These are phyloP conservation scores for Lycaon pictus DNA, from an alignment of 2,113 vertebrate species.

Conservation along the genomic window DNA sequence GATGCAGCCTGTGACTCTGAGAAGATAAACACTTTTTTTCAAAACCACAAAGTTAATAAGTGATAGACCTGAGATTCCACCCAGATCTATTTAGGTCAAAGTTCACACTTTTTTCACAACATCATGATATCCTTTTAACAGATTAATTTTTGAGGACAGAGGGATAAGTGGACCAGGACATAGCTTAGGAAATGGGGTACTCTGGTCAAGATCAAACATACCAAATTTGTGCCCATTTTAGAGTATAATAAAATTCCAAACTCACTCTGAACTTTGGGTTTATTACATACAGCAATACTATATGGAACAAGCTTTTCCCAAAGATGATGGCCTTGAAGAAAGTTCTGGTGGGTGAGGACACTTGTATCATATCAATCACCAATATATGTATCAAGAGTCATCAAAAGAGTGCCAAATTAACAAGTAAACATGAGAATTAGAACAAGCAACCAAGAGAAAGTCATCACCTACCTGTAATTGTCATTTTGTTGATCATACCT, in stretches of 20 bases:
- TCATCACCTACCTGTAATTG: constrained; percentile 95
- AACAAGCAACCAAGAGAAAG: not conserved
- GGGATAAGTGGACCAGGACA: not conserved
- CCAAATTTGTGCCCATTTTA: not conserved
- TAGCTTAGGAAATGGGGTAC: not conserved
- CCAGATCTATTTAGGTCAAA: not conserved
- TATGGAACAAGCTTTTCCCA: not conserved
- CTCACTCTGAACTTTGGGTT: not conserved
- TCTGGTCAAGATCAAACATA: not conserved
- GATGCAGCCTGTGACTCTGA: not conserved
- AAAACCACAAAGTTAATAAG: not conserved
- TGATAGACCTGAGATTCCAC: not conserved
- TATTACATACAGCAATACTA: not conserved
- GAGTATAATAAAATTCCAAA: not conserved
- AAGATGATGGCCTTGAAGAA: not conserved
- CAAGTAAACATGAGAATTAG: not conserved
- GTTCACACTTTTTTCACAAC: not conserved
- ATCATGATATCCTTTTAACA: not conserved
- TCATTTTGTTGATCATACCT: constrained; percentile 96
- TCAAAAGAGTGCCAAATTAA: not conserved
- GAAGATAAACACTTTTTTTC: not conserved
- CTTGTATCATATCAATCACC: not conserved
- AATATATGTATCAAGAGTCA: not conserved
- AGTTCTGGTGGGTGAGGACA: not conserved
- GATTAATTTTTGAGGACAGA: constrained; percentile 2